Percentiles rank a stretch among this genome's conserved stretches.
These are phyloP conservation scores for Parnassius glacialis DNA, from an alignment of 2,888 invertebrate species.

Conservation along the genomic window DNA sequence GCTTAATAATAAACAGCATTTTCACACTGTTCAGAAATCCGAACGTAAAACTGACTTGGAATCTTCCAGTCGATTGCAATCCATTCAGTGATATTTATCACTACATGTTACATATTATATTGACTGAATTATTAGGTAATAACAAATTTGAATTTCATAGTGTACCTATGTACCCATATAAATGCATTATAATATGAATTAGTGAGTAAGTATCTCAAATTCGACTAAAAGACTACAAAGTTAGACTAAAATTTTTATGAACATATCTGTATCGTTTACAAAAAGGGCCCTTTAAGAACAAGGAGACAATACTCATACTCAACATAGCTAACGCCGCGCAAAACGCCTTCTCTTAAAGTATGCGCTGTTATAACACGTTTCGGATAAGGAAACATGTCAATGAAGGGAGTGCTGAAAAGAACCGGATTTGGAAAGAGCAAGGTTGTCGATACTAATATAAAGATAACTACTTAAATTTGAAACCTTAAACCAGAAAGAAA, in stretches of 20 bases:
- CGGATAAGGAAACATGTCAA: not conserved
- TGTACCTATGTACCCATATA: constrained; percentile 34
- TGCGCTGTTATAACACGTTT: not conserved
- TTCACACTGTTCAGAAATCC: constrained; percentile 53
- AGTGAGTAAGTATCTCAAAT: constrained; percentile 76
- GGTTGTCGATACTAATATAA: not conserved
- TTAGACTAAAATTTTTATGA: constrained; percentile 76
- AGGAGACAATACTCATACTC: constrained; percentile 78
- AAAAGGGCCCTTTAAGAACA: constrained; percentile 62
- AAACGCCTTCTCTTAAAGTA: not conserved
- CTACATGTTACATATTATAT: constrained; percentile 59
- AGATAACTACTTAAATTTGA: too few species aligned
- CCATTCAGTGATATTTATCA: constrained; percentile 68
- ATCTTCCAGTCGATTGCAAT: constrained; percentile 60
- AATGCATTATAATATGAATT: constrained; percentile 63
- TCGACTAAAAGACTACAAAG: constrained; percentile 78
- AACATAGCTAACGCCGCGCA: constrained; percentile 39
- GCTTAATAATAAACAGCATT: constrained; percentile 46
- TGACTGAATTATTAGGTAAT: constrained; percentile 76
- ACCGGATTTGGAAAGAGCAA: not conserved
- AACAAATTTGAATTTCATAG: constrained; percentile 38
- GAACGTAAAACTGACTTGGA: constrained; percentile 45
- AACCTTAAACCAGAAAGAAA: too few species aligned
- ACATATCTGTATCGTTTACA: constrained; percentile 78
- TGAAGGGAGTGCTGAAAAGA: not conserved